phyloP scores from a whole-genome alignment of 2,888 invertebrate genomes.

The Phorcus lineatus region DNA sequence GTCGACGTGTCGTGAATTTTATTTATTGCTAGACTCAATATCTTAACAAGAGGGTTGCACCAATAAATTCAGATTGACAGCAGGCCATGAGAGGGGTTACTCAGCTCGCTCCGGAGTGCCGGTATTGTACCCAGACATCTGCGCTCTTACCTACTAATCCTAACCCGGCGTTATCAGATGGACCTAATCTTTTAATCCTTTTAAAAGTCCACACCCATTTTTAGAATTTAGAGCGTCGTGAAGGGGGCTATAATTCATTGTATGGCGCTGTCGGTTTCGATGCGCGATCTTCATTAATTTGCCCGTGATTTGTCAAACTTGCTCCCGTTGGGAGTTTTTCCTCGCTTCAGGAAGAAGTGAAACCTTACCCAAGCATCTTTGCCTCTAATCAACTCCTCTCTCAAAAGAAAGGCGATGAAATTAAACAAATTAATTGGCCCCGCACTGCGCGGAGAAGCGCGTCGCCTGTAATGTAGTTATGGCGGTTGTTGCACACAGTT shows the following conservation, averaged over 20 bases:
- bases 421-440: conserved; percentile 29
- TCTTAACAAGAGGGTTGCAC: too few species aligned
- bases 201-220: conserved; percentile 19
- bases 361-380: background rate
- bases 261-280: background rate
- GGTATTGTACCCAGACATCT: too few species aligned
- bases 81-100: too few species aligned
- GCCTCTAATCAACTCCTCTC: conserved; percentile 13
- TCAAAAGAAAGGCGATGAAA: conserved; percentile 22
- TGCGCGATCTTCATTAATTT: conserved; percentile 11
- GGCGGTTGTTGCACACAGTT: conserved; percentile 1
- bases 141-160: too few species aligned
- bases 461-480: conserved; percentile 19
- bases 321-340: conserved; percentile 9
- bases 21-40: too few species aligned
- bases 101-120: too few species aligned
- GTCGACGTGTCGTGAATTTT: too few species aligned
- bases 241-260: background rate
- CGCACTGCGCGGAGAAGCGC: conserved; percentile 11
- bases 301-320: background rate
- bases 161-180: background rate
- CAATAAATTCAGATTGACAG: too few species aligned
- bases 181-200: conserved; percentile 16
- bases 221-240: background rate
- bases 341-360: background rate